Percentiles rank a stretch among this genome's conserved stretches.
Conservation (phyloP, 2,113 vertebrate species). For the Rhinolophus sinicus region DNA sequence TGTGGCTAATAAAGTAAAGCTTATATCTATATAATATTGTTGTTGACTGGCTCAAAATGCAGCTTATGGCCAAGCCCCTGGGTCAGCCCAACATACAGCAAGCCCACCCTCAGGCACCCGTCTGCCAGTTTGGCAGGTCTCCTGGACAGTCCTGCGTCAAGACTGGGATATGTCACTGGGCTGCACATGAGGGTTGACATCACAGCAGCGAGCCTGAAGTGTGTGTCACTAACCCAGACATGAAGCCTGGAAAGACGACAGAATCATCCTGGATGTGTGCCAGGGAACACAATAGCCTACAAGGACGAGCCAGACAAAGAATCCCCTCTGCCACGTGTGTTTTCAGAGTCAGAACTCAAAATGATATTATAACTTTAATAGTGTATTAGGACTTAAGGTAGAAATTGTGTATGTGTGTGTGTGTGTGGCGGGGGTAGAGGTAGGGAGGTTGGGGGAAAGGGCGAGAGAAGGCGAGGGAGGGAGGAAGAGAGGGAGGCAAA, state of each 20-base stretch:
- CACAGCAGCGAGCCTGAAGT: background rate
- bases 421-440: background rate
- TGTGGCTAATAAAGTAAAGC: background rate
- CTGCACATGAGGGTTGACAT: background rate
- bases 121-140: background rate
- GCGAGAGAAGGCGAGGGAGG: background rate
- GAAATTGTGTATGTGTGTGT: background rate
- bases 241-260: background rate
- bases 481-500: background rate
- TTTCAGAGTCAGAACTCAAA: conserved; percentile 40
- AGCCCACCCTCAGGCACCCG: background rate
- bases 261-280: background rate
- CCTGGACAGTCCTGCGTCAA: background rate
- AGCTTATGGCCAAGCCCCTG: background rate
- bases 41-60: background rate
- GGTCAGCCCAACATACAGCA: background rate
- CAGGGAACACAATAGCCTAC: background rate
- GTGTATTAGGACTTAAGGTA: background rate
- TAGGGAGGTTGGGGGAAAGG: no score
- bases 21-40: background rate
- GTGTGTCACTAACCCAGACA: background rate
- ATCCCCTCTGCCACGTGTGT: background rate
- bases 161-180: background rate
- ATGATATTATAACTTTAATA: background rate
- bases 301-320: background rate